These are phyloP conservation scores for Patella caerulea DNA, from an alignment of 2,888 invertebrate species.

Conservation along the genomic window DNA sequence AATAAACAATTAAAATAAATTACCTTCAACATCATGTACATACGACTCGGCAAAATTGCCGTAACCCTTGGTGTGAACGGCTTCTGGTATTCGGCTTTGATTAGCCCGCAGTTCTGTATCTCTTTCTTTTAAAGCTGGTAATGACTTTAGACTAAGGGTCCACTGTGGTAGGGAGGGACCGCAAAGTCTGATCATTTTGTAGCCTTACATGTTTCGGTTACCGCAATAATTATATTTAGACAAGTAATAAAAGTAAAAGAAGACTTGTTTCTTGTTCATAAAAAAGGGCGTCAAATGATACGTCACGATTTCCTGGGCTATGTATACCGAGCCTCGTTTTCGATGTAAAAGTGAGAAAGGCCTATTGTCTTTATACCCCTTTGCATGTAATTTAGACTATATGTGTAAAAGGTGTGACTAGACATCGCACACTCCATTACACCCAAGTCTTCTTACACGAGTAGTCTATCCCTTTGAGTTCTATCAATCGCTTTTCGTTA, in stretches of 20 bases:
- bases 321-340: slow-evolving; percentile 1
- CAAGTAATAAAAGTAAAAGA: neutral
- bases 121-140: neutral
- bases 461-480: no score
- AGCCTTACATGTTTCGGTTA: neutral
- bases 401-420: no score
- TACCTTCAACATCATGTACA: neutral
- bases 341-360: neutral
- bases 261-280: neutral
- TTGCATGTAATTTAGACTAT: no score
- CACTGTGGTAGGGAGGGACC: neutral
- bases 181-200: neutral
- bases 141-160: neutral
- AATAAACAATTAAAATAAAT: neutral
- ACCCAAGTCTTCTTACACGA: no score
- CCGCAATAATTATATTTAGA: neutral
- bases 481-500: no score
- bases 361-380: neutral
- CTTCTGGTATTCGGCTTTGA: neutral
- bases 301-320: neutral
- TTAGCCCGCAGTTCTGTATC: neutral
- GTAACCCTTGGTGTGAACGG: neutral
- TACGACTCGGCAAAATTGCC: neutral
- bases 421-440: no score
- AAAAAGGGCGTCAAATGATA: neutral